phyloP scores from a whole-genome alignment of 1,140 invertebrate genomes.

The Ceratina japonica region DNA sequence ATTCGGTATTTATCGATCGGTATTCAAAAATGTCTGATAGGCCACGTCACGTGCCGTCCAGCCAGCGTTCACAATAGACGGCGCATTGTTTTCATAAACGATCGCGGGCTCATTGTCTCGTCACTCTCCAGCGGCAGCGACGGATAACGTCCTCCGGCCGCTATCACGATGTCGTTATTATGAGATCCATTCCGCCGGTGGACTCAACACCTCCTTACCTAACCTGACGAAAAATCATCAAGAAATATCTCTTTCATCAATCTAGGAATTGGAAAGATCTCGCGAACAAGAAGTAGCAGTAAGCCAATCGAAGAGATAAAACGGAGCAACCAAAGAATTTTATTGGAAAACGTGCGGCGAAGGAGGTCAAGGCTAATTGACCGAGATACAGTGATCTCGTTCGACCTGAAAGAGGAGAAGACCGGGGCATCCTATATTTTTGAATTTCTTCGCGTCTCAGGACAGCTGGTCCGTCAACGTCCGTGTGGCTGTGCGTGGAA shows the following conservation, averaged over 20 bases:
- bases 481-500: constrained; percentile 10
- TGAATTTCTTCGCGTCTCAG: not conserved
- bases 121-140: constrained; percentile 3
- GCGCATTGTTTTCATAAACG: constrained; percentile 43
- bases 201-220: constrained; percentile 16
- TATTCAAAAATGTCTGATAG: constrained; percentile 20
- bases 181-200: constrained; percentile 36
- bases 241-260: not conserved
- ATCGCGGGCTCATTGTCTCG: constrained; percentile 17
- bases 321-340: constrained; percentile 1
- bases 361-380: not conserved
- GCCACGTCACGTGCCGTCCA: constrained; percentile 7
- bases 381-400: not conserved
- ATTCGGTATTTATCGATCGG: constrained; percentile 12
- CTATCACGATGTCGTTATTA: constrained; percentile 42
- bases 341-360: not conserved
- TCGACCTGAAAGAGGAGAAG: not conserved
- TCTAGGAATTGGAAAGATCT: not conserved
- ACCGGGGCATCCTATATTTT: not conserved
- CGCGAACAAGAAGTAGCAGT: not conserved
- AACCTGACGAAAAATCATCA: constrained; percentile 13
- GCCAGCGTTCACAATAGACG: constrained; percentile 7
- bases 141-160: constrained; percentile 28
- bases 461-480: too few species aligned
- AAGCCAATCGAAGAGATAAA: not conserved